Evolutionary conservation across 2,888 invertebrate species (phyloP), one percentile per base, ranked within the genome.

Genomic region (Biston stratarius): DNA sequence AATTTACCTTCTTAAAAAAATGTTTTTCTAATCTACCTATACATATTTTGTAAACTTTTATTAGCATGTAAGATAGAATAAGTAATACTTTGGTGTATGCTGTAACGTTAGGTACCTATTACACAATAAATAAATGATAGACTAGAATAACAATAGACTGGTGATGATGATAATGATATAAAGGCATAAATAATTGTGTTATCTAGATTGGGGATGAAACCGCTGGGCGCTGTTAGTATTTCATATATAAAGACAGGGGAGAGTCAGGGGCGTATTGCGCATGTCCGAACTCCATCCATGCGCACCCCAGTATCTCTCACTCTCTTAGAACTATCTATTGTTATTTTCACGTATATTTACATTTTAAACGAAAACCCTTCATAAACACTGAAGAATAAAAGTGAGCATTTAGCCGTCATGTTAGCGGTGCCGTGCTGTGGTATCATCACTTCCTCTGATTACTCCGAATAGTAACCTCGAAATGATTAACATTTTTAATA

Each of bases 281-380:
- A 76, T 67, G 76, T 67, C 70, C 5, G 45, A 12, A 1, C 33
- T 45, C 15, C 42, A 59, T 14, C 2, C 74, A 71, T 76, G 76
- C 76, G 75, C 74, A 52, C 12, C 1, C 14, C 42, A 55, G 42
- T 45, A 33, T 12, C 36, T 44, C 24, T 15, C 42, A 24, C 61
- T 61, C 52, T 63, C 61, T 48, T 56, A 65, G 61, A 70, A 12
- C 60, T 64, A 55, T 69, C 57, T 64, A 69, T 72, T 76, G 72
- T 76, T 74, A 52, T 75, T 70, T 70, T 73, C 72, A 65, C 24
- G 61, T 64, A 15, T 69, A 73, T 47, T 45, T 72, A 55, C 60
- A 34, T 47, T n/a, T 61, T 44, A 44, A 56, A 12, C 10, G 47
- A 15, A 44, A 66, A 61, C 45, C n/a, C 14, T 7, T 11, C 14